Base-by-base conservation (phyloP, 2,113 vertebrate genomes). In the Sciurus niger region DNA sequence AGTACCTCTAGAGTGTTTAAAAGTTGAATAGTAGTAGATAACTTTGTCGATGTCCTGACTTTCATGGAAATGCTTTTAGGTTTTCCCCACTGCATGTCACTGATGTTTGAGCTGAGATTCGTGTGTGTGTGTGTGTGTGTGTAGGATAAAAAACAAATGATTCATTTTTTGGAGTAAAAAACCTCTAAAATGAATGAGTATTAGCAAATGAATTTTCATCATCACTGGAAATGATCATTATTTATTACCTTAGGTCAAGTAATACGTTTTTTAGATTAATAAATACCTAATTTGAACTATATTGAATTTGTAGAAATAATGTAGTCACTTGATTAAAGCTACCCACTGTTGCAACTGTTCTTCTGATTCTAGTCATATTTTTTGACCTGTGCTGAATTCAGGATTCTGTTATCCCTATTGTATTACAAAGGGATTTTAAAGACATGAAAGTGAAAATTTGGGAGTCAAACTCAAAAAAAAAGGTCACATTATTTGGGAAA, bases 281-380 rank as follows among this genome's bases (percentile, higher is more conserved):
- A 89, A 55, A 67, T 72, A 90, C 13, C 20, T 24, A 76, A 48
- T 89, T 25, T 46, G 37, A 96, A 72, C 28, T 25, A 72, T 58
- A 8, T 72, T 93, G 28, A 17, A 60, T 89, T 96, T 94, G 46
- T 93, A 76, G 78, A 67, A 78, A 89, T 95, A 95, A 70, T n/a
- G 16, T 53, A 63, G 58, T 84, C 25, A 73, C 46, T 84, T 80
- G 58, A 86, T 74, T 74, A 85, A 89, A 89, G 28, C 48, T 82
- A n/a, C n/a, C 85, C 82, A 68, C 70, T 77, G 30, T 24, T 87
- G 63, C 18, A 83, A 8, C 6, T 96, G 22, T 22, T 65, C 2
- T 84, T 28, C 43, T 67, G 43, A 67, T 94, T 78, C 63, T 84
- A 48, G 48, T 82, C 14, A 48, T 78, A 94, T 90, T 92, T 80